Percentiles rank a stretch among this genome's conserved stretches.
phyloP scores from a whole-genome alignment of 1,140 invertebrate genomes.

The Cyclina sinensis region DNA sequence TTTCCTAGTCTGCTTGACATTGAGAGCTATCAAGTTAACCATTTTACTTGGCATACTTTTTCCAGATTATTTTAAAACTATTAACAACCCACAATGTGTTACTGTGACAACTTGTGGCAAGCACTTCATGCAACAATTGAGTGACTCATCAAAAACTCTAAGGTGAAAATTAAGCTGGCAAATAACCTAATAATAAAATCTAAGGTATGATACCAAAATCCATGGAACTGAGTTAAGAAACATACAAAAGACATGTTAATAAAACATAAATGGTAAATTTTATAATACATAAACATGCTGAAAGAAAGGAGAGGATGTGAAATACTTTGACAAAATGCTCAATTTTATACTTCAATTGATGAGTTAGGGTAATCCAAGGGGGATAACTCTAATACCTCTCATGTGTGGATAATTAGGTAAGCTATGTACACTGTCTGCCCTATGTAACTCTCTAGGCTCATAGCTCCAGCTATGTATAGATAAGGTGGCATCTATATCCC shows the following conservation, averaged over 20 bases:
- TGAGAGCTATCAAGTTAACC: too few relatives aligned
- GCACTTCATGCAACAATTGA: too few relatives aligned
- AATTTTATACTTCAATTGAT: not conserved
- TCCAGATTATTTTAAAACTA: too few relatives aligned
- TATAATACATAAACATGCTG: not conserved
- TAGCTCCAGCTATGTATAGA: constrained; percentile 81
- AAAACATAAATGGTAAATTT: not conserved
- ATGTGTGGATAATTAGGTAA: constrained; percentile 60
- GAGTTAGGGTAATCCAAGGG: not conserved
- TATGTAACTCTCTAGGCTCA: constrained; percentile 48
- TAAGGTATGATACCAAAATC: constrained; percentile 42
- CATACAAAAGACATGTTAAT: not conserved
- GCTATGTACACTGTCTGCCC: constrained; percentile 69
- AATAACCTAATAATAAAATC: too few relatives aligned
- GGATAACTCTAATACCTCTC: not conserved
- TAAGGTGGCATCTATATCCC: constrained; percentile 79
- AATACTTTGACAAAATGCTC: not conserved
- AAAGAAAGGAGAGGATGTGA: not conserved
- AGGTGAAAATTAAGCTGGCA: too few relatives aligned
- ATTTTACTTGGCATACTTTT: too few relatives aligned
- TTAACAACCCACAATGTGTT: too few relatives aligned
- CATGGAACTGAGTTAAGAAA: not conserved
- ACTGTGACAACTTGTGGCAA: too few relatives aligned
- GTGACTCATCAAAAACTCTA: too few relatives aligned
- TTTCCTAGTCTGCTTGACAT: too few relatives aligned